These are phyloP conservation scores for Dryocosmus kuriphilus DNA, from an alignment of 2,888 invertebrate species.

Conservation along the genomic window DNA sequence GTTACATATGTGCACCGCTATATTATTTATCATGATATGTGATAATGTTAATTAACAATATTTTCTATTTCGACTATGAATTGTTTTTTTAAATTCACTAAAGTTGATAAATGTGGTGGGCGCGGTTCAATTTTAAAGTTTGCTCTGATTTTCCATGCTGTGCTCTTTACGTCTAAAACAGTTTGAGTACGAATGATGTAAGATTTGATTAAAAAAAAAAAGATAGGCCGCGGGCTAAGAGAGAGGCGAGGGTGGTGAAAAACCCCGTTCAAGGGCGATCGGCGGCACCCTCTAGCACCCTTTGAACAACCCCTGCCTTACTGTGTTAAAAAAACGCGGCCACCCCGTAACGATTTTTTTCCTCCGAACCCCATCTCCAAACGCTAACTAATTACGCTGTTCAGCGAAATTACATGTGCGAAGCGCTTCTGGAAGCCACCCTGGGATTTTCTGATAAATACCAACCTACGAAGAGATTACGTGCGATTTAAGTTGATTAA, in stretches of 20 bases:
- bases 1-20: too few relatives aligned
- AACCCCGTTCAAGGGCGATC: conserved; percentile 60
- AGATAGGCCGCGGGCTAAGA: conserved; percentile 54
- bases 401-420: conserved; percentile 75
- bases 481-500: background rate
- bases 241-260: conserved; percentile 60
- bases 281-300: conserved; percentile 59
- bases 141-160: background rate
- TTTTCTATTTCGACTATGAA: too few relatives aligned
- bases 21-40: too few relatives aligned
- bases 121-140: background rate
- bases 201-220: conserved; percentile 65
- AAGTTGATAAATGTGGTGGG: too few relatives aligned
- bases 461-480: background rate
- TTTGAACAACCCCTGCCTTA: conserved; percentile 46
- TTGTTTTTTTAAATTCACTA: too few relatives aligned
- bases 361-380: conserved; percentile 70
- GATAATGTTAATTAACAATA: too few relatives aligned
- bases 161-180: background rate
- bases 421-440: conserved; percentile 59
- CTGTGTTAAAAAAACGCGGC: conserved; percentile 67
- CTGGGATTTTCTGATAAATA: conserved; percentile 21
- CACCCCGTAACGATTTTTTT: conserved; percentile 70
- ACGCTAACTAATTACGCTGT: conserved; percentile 76
- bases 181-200: conserved; percentile 41